Conservation (phyloP, 1,140 invertebrate genomes). For the Melipona quadrifasciata region DNA sequence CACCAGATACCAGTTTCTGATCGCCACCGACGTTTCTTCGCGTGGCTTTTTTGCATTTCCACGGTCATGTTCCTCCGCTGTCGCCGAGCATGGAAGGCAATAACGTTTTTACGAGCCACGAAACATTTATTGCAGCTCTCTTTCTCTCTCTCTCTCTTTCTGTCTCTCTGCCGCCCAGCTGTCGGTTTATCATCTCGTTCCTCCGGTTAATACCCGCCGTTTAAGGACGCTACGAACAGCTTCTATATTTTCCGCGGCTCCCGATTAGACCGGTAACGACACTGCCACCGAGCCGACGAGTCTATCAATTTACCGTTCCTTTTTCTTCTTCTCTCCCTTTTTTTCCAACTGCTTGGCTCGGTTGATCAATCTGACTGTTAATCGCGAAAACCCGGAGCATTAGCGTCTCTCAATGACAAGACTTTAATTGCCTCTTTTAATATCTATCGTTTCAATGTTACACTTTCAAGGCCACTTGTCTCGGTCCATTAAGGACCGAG, state of each 20-base stretch:
- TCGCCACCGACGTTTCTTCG: conserved; percentile 13
- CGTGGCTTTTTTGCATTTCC: not conserved
- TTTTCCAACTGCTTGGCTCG: not conserved
- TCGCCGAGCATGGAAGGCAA: conserved; percentile 71
- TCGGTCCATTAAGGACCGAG: too few species aligned
- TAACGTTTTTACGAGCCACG: conserved; percentile 81
- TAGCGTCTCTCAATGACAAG: too few species aligned
- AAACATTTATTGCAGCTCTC: conserved; percentile 79
- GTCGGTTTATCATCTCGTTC: conserved; percentile 70
- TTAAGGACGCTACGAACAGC: conserved; percentile 69
- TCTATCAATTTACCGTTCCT: conserved; percentile 12
- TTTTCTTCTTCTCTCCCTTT: too few species aligned
- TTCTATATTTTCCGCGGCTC: conserved; percentile 38
- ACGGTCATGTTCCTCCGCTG: conserved; percentile 60
- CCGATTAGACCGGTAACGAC: conserved; percentile 41
- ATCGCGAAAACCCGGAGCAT: too few species aligned
- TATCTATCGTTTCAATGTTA: too few species aligned
- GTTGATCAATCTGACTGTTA: conserved; percentile 28
- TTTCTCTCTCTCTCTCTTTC: not conserved
- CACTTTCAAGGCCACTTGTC: too few species aligned
- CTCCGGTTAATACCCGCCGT: conserved; percentile 59
- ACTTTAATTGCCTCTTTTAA: too few species aligned
- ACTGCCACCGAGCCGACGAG: conserved; percentile 23
- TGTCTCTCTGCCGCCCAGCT: conserved; percentile 28
- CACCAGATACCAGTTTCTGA: not conserved